A percentile compares a stretch with the other conserved stretches of the same genome.
These are phyloP conservation scores for Setipinna tenuifilis DNA, from an alignment of 2,797 vertebrate species.

Conservation along the genomic window DNA sequence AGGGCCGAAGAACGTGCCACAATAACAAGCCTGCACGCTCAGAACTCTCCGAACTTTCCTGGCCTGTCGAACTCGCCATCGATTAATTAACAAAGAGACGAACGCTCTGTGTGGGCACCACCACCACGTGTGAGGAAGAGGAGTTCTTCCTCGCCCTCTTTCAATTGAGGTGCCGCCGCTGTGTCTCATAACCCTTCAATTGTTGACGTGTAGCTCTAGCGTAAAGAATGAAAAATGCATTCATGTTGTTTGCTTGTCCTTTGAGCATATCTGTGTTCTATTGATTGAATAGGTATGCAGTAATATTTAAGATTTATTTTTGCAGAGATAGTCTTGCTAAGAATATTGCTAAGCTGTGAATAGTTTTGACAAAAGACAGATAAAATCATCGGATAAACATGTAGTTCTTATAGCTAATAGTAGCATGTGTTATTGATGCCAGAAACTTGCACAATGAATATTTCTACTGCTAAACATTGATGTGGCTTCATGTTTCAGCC, in stretches of 20 bases:
- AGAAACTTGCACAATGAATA: not conserved
- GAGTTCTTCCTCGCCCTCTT: constrained; percentile 21
- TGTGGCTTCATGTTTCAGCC: not conserved
- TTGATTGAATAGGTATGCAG: not conserved
- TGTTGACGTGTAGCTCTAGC: constrained; percentile 10
- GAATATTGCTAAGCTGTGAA: too few species aligned
- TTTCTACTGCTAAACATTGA: not conserved
- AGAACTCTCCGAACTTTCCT: not conserved
- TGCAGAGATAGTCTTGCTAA: too few species aligned
- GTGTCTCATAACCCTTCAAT: not conserved
- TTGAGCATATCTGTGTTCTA: not conserved
- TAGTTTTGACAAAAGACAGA: too few species aligned
- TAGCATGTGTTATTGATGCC: not conserved
- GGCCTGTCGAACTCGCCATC: constrained; percentile 30
- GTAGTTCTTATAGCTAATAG: too few species aligned
- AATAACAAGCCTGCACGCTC: too few species aligned
- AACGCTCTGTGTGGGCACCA: constrained; percentile 48
- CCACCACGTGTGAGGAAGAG: constrained; percentile 69
- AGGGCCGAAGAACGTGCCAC: too few species aligned
- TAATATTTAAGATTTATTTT: too few species aligned
- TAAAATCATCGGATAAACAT: too few species aligned
- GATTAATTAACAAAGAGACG: constrained; percentile 70
- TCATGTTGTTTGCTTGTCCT: not conserved
- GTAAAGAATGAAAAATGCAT: not conserved
- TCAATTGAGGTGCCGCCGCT: not conserved